Evolutionary conservation across 2,113 vertebrate genomes (phyloP), one percentile per base, ranked within the genome.

Genomic region (Cinclus mexicanus): DNA sequence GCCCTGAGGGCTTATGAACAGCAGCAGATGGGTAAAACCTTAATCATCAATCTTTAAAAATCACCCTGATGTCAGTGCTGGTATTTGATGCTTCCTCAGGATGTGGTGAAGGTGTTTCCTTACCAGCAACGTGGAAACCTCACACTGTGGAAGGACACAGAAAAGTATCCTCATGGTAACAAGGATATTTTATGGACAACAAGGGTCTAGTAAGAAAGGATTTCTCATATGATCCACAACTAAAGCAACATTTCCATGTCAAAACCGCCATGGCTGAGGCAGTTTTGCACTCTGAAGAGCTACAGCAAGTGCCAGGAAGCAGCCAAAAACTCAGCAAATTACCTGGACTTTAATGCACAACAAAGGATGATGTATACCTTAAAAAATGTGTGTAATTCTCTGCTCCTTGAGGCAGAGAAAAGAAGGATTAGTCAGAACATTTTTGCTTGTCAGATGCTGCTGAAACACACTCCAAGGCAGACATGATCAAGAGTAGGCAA

Each of bases 41-140:
- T 83, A 90, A 92, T 81, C 89, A 90, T 22, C 76, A 63, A 50
- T 2, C 79, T 86, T 76, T 92, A 65, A 94, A 92, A 93, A 95
- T 87, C 89, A 81, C 44, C 56, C 77, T 69, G 53, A 83, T 87
- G 53, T 88, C 91, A 95, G 49, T 7, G 20, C 53, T 5, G 23
- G 84, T 71, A 87, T 87, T 44, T 35, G 53, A 82, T 35, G 75
- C 46, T 95, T 90, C 63, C 87, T 64, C 41, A 85, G 59, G 82
- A 90, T 49, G 74, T n/a, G 61, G 49, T 0, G 2, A 91, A 47
- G 20, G 74, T 4, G 26, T 56, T 78, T 87, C 68, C 65, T 68
- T 7, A 75, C 23, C 50, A 80, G 70, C 67, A 91, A 87, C 41
- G 67, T 93, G 71, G 78, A 69, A 89, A 70, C 10, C 37, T 91